Percentiles rank a stretch among this genome's conserved stretches.
Conservation (phyloP, 2,113 vertebrate genomes). For the Anolis sagrei region DNA sequence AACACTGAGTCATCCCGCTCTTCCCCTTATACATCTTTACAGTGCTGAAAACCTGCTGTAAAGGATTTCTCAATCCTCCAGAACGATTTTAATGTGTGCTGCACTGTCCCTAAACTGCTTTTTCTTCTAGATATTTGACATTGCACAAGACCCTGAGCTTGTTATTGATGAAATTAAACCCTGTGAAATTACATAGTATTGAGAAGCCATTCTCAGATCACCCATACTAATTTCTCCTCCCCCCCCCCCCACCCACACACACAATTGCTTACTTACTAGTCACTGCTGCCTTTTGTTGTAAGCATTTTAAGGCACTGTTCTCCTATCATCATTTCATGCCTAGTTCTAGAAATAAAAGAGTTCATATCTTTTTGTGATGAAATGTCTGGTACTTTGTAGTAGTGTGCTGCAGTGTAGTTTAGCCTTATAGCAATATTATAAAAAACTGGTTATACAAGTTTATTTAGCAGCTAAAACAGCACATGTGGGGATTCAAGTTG, state of each 20-base stretch:
- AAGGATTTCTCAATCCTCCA: too few relatives aligned
- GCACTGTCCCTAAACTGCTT: not conserved
- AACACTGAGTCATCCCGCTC: too few relatives aligned
- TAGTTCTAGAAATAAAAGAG: not conserved
- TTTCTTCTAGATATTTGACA: not conserved
- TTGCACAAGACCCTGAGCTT: not conserved
- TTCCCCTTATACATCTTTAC: too few relatives aligned
- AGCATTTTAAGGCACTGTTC: not conserved
- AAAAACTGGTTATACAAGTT: not conserved
- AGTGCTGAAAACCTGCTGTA: too few relatives aligned
- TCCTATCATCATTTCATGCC: not conserved
- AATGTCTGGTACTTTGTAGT: not conserved
- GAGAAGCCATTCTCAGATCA: not conserved
- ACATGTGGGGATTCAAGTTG: conserved; percentile 12
- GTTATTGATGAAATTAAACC: not conserved
- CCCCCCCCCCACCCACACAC: too few relatives aligned
- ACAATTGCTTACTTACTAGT: too few relatives aligned
- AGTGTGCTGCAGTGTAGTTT: not conserved
- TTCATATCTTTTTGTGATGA: not conserved
- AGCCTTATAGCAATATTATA: conserved; percentile 13
- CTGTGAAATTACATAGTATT: not conserved
- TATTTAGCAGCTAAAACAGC: conserved; percentile 25
- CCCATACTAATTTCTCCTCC: not conserved
- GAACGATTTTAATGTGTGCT: too few relatives aligned
- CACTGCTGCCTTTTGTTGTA: not conserved